Percentiles rank a stretch among this genome's conserved stretches.
phyloP scores from a whole-genome alignment of 2,797 vertebrate genomes.

The Galagoides demidoff region DNA sequence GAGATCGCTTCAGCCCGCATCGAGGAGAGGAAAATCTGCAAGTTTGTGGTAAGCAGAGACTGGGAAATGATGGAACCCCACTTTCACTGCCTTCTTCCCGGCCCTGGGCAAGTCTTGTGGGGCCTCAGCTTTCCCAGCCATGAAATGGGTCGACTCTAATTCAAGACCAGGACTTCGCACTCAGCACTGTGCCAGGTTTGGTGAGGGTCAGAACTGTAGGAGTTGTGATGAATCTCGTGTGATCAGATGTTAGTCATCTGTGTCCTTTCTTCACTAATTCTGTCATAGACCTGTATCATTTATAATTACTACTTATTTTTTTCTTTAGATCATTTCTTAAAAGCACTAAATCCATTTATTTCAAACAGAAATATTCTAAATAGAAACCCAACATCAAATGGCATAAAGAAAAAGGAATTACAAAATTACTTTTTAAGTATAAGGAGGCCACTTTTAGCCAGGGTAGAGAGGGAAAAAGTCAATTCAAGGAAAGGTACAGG shows the following conservation, averaged over 20 bases:
- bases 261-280: not conserved
- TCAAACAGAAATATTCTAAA: not conserved
- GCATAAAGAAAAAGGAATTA: not conserved
- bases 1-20: conserved; percentile 91
- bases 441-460: not conserved
- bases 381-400: not conserved
- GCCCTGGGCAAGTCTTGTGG: not conserved
- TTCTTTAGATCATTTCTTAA: not conserved
- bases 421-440: not conserved
- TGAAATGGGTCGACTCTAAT: not conserved
- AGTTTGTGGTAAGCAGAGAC: conserved; percentile 92
- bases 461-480: not conserved
- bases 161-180: not conserved
- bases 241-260: not conserved
- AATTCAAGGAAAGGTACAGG: not conserved
- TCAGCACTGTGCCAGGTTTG: fast-evolving
- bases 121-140: not conserved
- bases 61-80: fast-evolving
- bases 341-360: not conserved
- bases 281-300: not conserved
- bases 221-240: fast-evolving
- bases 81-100: not conserved
- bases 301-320: not conserved
- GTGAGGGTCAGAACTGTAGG: fast-evolving
- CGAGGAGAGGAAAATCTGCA: conserved; percentile 87